Evolutionary conservation across 2,113 vertebrate genomes (phyloP), one percentile per base, ranked within the genome.

Genomic region (Delphinapterus leucas): DNA sequence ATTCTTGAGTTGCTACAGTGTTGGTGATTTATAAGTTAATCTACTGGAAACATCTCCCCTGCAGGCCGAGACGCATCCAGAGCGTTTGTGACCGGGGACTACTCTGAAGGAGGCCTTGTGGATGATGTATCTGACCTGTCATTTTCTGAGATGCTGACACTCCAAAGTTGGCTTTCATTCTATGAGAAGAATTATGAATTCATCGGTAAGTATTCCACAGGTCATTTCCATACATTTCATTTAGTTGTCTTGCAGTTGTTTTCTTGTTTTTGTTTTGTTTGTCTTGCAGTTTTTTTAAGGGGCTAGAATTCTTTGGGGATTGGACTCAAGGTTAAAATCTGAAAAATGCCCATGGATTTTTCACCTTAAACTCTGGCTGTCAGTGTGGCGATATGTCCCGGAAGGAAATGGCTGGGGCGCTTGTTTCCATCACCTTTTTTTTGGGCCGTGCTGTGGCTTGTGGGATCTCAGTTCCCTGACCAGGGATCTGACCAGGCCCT

Each of bases 21-120:
- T 61, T 6, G 1, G 41, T 36, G 53, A 33, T 61, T 68, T 71
- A 58, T 36, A 58, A 10, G 47, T 3, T 3, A 49, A 74, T 49
- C 20, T 25, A 33, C 44, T 38, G 38, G 36, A 18, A 82, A 25
- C 28, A 6, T 90, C 21, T 55, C 33, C 47, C 92, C 83, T 79
- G 6, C 97, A 99, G 99, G 99, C 12, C 99, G 98, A 98, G 99
- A 99, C 85, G 99, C 99, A 13, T 99, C 98, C 8, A 97, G 99
- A 74, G 99, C 99, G 0, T 99, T 99, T 68, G 98, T 99, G 93
- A 99, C 99, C 0, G 99, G 99, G 0, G 99, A 99, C 98, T 99
- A 99, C 97, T 99, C 98, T 36, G 98, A 98, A 25, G 90, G 65
- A 0, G 99, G 99, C 3, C 98, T 99, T 68, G 99, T 99, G 86